Percentiles rank a stretch among this genome's conserved stretches.
phyloP scores from a whole-genome alignment of 1,140 invertebrate genomes.

The Drosophila kepulauana region DNA sequence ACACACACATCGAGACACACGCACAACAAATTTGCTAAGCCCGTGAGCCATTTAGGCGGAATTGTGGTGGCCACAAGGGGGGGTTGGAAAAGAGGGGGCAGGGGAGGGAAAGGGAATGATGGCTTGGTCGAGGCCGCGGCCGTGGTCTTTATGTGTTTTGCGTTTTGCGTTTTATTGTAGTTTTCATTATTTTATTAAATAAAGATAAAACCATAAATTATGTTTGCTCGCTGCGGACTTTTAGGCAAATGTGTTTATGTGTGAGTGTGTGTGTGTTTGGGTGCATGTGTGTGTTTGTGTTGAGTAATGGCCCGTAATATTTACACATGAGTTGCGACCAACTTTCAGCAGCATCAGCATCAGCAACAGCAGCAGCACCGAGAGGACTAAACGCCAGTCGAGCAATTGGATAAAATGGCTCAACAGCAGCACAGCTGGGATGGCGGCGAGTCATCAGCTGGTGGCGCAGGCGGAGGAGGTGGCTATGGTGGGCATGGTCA shows the following conservation, averaged over 20 bases:
- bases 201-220: conserved; percentile 82
- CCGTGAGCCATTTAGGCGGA: conserved; percentile 25
- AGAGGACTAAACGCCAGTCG: background rate
- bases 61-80: background rate
- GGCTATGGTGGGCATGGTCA: conserved; percentile 41
- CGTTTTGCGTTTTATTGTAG: conserved; percentile 56
- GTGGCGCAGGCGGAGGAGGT: conserved; percentile 5
- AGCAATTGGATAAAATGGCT: conserved; percentile 56
- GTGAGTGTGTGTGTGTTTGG: conserved; percentile 15
- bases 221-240: conserved; percentile 65
- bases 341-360: conserved; percentile 44
- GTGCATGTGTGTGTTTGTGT: conserved; percentile 15
- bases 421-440: conserved; percentile 78
- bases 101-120: background rate
- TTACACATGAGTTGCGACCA: conserved; percentile 75
- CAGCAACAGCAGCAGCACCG: conserved; percentile 26
- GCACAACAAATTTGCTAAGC: conserved; percentile 21
- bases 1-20: conserved; percentile 8
- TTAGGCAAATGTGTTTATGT: conserved; percentile 45
- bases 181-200: conserved; percentile 80
- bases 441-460: conserved; percentile 47
- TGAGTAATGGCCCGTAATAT: conserved; percentile 79
- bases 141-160: conserved; percentile 49
- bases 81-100: conserved; percentile 11
- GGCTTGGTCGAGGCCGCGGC: background rate